These are phyloP conservation scores for Tympanoctomys barrerae DNA, from an alignment of 2,797 vertebrate species.

Conservation along the genomic window DNA sequence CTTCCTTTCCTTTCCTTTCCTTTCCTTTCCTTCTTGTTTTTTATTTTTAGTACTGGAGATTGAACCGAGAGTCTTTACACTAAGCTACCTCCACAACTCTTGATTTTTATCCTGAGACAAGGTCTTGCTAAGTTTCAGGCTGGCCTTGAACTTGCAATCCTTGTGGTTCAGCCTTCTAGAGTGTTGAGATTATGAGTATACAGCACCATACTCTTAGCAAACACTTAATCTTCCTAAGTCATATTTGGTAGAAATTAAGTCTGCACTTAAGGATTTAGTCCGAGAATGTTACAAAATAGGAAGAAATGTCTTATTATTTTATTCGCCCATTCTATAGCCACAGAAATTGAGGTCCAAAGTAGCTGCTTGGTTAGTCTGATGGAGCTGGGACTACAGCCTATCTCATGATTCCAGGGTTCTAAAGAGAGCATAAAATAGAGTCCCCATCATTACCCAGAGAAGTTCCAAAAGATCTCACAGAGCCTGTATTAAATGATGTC, in stretches of 20 bases:
- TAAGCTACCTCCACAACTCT: too few relatives aligned
- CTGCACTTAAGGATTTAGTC: background rate
- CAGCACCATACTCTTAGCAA: background rate
- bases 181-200: background rate
- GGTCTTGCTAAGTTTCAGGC: too few relatives aligned
- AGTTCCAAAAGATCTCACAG: background rate
- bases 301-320: constrained; percentile 4
- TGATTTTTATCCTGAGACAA: too few relatives aligned
- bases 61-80: too few relatives aligned
- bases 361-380: background rate
- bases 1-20: too few relatives aligned
- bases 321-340: background rate
- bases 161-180: too few relatives aligned
- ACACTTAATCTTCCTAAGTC: background rate
- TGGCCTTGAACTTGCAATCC: too few relatives aligned
- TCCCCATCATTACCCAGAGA: background rate
- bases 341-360: constrained; percentile 19
- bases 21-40: too few relatives aligned
- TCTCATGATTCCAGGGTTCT: background rate
- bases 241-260: constrained; percentile 11
- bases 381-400: background rate
- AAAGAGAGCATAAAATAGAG: background rate
- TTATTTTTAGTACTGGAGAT: too few relatives aligned
- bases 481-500: background rate
- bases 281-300: background rate